Evolutionary conservation across 1,140 invertebrate species (phyloP).

Genomic region (Hyposmocoma kahamanoa): DNA sequence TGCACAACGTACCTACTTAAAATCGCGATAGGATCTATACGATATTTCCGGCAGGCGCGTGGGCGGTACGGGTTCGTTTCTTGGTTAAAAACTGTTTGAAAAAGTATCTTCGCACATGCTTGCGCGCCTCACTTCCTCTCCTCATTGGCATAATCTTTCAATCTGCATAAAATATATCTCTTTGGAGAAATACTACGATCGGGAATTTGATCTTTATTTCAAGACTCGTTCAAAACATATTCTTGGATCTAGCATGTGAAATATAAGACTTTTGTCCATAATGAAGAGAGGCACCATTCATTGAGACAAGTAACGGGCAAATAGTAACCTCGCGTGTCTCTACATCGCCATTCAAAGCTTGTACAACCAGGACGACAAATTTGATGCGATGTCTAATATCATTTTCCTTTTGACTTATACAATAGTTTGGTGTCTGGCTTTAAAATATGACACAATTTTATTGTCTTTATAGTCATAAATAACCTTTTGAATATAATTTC

Average conservation of each 20-base stretch:
- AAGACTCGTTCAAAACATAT: conserved; percentile 14
- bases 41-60: conserved; percentile 57
- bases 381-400: too few species aligned
- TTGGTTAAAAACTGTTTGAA: conserved; percentile 39
- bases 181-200: conserved; percentile 5
- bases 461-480: too few species aligned
- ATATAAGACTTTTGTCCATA: conserved; percentile 34
- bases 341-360: conserved; percentile 52
- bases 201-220: conserved; percentile 27
- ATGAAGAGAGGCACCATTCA: conserved; percentile 52
- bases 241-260: conserved; percentile 18
- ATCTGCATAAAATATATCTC: conserved; percentile 27
- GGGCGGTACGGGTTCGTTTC: conserved; percentile 51
- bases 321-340: conserved; percentile 58
- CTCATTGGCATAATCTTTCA: conserved; percentile 35
- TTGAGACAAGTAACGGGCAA: conserved; percentile 67
- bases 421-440: too few species aligned
- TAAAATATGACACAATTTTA: too few species aligned
- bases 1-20: conserved; percentile 45
- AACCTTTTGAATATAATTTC: too few species aligned
- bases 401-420: too few species aligned
- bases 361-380: conserved; percentile 40
- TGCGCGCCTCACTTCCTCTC: conserved; percentile 44
- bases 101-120: conserved; percentile 49
- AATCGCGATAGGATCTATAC: conserved; percentile 48